A percentile compares a stretch with the other conserved stretches of the same genome.
phyloP scores from a whole-genome alignment of 2,797 vertebrate genomes.

The Strix occidentalis region DNA sequence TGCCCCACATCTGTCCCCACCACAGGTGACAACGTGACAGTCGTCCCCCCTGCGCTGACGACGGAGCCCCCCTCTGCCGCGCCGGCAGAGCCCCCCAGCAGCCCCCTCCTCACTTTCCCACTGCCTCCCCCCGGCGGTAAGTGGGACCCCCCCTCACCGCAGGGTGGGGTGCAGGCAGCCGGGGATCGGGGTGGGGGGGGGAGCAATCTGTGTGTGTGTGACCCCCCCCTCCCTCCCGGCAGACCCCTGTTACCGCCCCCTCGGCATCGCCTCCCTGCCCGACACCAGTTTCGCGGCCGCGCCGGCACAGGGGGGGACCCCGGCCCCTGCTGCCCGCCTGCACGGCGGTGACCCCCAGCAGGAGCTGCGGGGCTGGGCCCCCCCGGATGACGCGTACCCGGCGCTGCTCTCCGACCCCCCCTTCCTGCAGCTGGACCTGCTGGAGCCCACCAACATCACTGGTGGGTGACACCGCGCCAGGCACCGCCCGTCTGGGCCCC shows the following conservation, averaged over 20 bases:
- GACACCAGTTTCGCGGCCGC: constrained; percentile 79
- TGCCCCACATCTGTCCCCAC: background rate
- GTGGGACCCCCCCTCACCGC: background rate
- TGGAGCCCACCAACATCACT: constrained; percentile 81
- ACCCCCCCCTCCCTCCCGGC: background rate
- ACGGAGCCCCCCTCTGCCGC: background rate
- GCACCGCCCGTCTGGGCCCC: background rate
- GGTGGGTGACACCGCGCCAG: constrained; percentile 67
- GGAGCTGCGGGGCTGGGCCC: constrained; percentile 82
- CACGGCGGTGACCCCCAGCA: constrained; percentile 37
- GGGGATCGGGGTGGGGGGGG: too few species aligned
- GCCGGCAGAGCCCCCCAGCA: background rate
- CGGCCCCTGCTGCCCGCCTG: constrained; percentile 71
- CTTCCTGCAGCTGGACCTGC: constrained; percentile 85
- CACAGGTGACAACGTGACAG: constrained; percentile 54
- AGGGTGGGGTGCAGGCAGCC: too few species aligned
- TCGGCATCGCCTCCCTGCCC: constrained; percentile 79
- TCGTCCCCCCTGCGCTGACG: accelerated
- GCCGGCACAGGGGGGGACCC: constrained; percentile 67
- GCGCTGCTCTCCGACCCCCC: constrained; percentile 66
- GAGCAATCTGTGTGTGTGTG: background rate
- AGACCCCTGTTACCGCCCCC: constrained; percentile 85
- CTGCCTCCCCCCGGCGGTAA: constrained; percentile 52
- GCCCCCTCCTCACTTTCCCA: constrained; percentile 21
- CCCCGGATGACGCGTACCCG: constrained; percentile 71